A percentile compares a stretch with the other conserved stretches of the same genome.
Conservation (phyloP, 2,888 invertebrate genomes). For the Himalopsyche kuldschensis region DNA sequence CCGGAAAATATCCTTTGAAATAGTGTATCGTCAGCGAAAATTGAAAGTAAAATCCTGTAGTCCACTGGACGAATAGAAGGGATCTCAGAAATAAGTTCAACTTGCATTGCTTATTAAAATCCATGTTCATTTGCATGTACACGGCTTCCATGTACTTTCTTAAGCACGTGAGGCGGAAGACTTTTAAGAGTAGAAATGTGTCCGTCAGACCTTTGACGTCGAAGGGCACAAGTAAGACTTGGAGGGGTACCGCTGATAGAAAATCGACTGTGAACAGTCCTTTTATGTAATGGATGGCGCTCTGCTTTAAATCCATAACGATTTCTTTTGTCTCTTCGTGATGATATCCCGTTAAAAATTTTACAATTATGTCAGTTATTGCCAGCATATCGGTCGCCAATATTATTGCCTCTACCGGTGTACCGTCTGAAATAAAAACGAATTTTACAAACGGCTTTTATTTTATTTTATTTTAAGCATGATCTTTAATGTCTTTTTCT, state of each 20-base stretch:
- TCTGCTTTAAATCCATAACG: neutral
- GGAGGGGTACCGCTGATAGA: conserved; percentile 17
- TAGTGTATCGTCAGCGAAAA: neutral
- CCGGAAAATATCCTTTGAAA: neutral
- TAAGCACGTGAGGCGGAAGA: conserved; percentile 8
- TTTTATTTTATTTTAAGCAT: too few relatives aligned
- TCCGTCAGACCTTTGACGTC: neutral
- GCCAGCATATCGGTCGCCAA: neutral
- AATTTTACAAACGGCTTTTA: neutral
- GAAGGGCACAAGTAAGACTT: neutral
- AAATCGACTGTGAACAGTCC: conserved; percentile 17
- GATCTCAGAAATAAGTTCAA: conserved; percentile 2
- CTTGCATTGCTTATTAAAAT: neutral
- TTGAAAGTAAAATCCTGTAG: conserved; percentile 9
- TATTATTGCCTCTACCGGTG: neutral
- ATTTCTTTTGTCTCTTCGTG: conserved; percentile 25
- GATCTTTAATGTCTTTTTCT: too few relatives aligned
- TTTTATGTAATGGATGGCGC: conserved; percentile 15
- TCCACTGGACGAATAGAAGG: conserved; percentile 12
- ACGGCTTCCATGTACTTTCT: conserved; percentile 12
- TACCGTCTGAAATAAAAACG: neutral
- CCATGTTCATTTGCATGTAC: conserved; percentile 4
- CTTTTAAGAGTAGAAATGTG: conserved; percentile 11
- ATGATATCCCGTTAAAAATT: conserved; percentile 20
- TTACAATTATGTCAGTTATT: conserved; percentile 10